phyloP scores from a whole-genome alignment of 1,140 invertebrate species.

The Xylocopa sonorina region DNA sequence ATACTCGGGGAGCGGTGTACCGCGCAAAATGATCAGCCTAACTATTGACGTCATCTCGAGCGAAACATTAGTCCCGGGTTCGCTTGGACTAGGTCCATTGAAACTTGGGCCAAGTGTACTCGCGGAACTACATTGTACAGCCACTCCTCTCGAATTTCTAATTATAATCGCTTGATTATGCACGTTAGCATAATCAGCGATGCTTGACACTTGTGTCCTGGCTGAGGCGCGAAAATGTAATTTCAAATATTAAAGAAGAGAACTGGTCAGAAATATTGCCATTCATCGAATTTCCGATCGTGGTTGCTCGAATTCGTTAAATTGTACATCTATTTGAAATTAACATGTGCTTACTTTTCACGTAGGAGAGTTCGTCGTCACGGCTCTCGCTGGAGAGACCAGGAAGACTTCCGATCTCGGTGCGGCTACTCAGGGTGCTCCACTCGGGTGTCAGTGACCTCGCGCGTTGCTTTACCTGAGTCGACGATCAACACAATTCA shows the following conservation, averaged over 20 bases:
- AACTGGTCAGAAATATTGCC: not conserved
- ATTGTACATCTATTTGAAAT: no score
- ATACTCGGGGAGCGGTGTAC: not conserved
- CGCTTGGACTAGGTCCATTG: slow-evolving; percentile 50
- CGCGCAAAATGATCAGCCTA: slow-evolving; percentile 20
- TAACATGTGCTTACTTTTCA: slow-evolving; percentile 83
- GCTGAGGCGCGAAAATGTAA: not conserved
- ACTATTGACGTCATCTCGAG: slow-evolving; percentile 46
- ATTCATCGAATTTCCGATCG: not conserved
- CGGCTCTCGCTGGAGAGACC: slow-evolving; percentile 72
- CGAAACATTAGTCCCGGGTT: slow-evolving; percentile 17
- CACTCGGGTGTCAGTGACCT: slow-evolving; percentile 86
- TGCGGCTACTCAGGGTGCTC: slow-evolving; percentile 76
- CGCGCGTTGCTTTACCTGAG: slow-evolving; percentile 85
- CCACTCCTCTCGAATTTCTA: slow-evolving; percentile 38
- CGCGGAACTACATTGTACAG: slow-evolving; percentile 18
- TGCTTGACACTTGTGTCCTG: slow-evolving; percentile 1
- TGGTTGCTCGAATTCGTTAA: no score
- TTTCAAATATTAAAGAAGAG: not conserved
- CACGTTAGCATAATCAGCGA: slow-evolving; percentile 1
- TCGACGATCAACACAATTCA: not conserved
- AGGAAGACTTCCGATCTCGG: slow-evolving; percentile 73
- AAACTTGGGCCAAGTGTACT: slow-evolving; percentile 48
- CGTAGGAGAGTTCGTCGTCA: slow-evolving; percentile 80
- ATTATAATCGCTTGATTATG: slow-evolving; percentile 56